Conservation (phyloP, 2,888 invertebrate genomes). For the Cyclophora punctaria region DNA sequence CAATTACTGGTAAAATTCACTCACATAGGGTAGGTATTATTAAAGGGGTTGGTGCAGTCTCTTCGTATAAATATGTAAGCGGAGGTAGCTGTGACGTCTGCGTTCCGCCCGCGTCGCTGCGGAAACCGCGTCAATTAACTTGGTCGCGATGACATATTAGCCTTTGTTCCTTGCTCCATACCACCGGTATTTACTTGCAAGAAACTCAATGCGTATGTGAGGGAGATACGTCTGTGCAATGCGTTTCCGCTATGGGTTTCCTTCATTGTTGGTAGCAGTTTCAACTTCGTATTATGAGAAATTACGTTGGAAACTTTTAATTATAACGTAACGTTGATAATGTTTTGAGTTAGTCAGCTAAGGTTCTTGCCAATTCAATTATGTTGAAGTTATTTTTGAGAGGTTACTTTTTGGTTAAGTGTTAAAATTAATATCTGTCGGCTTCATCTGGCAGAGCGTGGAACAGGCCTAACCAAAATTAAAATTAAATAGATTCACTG, state of each 20-base stretch:
- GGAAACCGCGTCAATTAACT: constrained; percentile 75
- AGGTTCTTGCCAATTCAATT: too few relatives aligned
- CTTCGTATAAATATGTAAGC: constrained; percentile 65
- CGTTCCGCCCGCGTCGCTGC: constrained; percentile 63
- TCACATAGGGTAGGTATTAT: constrained; percentile 17
- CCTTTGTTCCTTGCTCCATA: constrained; percentile 56
- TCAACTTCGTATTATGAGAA: constrained; percentile 2
- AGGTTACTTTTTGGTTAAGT: too few relatives aligned
- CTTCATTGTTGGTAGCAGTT: constrained; percentile 12
- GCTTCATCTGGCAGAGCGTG: constrained; percentile 58
- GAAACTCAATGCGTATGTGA: constrained; percentile 31
- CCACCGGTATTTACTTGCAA: constrained; percentile 48
- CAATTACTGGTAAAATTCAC: constrained; percentile 22
- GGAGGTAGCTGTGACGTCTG: constrained; percentile 66
- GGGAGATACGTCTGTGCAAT: constrained; percentile 17
- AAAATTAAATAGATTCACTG: constrained; percentile 71
- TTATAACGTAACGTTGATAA: too few relatives aligned
- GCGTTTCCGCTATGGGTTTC: constrained; percentile 17
- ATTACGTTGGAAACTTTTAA: neutral
- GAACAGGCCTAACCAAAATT: constrained; percentile 55
- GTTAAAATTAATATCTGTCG: constrained; percentile 44
- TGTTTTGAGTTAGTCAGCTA: too few relatives aligned
- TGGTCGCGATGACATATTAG: constrained; percentile 71
- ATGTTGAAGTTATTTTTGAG: too few relatives aligned
- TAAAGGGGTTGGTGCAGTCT: constrained; percentile 25